phyloP scores from a whole-genome alignment of 2,888 invertebrate genomes.

The Drosophila setosimentum region DNA sequence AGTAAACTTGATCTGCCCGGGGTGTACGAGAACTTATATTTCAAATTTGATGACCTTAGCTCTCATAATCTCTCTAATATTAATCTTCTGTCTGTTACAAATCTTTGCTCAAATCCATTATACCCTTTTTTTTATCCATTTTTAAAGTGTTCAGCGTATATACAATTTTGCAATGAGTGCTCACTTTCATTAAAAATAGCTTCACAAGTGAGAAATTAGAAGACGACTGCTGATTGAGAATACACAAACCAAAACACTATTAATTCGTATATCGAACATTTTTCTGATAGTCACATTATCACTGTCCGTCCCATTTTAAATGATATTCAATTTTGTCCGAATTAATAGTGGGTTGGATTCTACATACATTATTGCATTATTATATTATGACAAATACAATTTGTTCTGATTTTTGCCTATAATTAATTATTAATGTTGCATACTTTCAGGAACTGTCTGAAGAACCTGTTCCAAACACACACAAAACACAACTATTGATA shows the following conservation, averaged over 20 bases:
- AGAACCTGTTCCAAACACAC: neutral
- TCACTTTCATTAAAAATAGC: neutral
- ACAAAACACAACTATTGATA: neutral
- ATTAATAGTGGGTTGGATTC: too few species aligned
- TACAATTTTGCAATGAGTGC: neutral
- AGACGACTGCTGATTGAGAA: neutral
- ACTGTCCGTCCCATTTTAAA: neutral
- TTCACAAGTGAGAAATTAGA: neutral
- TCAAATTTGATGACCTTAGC: neutral
- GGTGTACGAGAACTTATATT: neutral
- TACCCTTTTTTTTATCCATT: neutral
- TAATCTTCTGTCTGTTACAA: neutral
- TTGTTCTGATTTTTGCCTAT: neutral
- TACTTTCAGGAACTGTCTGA: slow-evolving; percentile 36
- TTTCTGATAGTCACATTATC: neutral
- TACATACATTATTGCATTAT: neutral
- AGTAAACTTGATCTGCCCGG: neutral
- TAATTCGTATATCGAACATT: neutral
- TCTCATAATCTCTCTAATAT: neutral
- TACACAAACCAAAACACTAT: neutral
- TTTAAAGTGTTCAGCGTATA: neutral
- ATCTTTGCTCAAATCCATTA: neutral
- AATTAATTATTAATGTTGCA: slow-evolving; percentile 19
- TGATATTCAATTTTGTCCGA: neutral
- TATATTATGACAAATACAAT: neutral